Base-by-base conservation (phyloP, 2,888 invertebrate species). In the Serrognathus titanus region DNA sequence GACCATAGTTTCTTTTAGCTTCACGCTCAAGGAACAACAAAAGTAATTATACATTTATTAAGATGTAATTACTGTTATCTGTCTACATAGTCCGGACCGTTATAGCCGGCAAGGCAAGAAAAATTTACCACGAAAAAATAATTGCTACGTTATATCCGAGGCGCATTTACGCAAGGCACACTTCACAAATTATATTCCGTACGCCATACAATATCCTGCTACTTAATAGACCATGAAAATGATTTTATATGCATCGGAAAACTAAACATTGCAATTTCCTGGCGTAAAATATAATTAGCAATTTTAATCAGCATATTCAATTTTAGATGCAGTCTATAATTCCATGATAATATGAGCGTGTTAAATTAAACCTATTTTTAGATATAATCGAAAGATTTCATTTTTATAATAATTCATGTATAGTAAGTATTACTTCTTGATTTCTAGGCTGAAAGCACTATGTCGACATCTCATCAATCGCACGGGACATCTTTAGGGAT, bases 201-300 rank as follows among this genome's bases (percentile, higher is more conserved):
- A 24, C 37, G 43, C 57, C 55, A 55, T 58, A 58, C 62, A 60
- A 61, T 61, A 62, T 63, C 61, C 63, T 59, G 43, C 57, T 55
- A 60, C 63, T 63, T 64, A 68, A 66, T 65, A 66, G 66, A 63
- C 66, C 67, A 58, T 68, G 67, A 67, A 68, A 65, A 64, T 61
- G 61, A 54, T 65, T 66, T 54, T 49, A 48, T 53, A 48, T 49
- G 54, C 49, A 41, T 48, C 40, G 54, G 49, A 54, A 54, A 48
- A 43, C 16, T 48, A 54, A 48, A 47, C 47, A 48, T 54, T 49
- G 54, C 54, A 47, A 54, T 54, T 54, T 54, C 54, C 54, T 54
- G 43, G 43, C 31, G 36, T 35, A 35, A 36, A 20, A 16, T 49
- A 41, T 54, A 54, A 54, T 54, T 54, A 54, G 13, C 41, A 11